Conservation (phyloP, 2,888 invertebrate genomes). For the Metalampra italica region DNA sequence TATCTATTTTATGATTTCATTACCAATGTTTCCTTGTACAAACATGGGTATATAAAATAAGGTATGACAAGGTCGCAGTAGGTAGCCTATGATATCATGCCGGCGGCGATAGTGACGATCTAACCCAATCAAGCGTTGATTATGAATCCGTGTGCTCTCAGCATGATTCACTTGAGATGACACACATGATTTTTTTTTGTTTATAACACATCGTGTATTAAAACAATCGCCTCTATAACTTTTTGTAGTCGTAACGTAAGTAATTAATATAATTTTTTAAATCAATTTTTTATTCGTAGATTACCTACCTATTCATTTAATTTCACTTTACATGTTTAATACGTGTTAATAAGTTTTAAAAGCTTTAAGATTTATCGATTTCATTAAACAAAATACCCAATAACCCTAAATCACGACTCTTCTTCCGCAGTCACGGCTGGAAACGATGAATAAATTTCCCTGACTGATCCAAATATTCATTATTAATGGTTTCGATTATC, state of each 20-base stretch:
- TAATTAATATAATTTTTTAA: too few species aligned
- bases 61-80: constrained; percentile 52
- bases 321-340: neutral
- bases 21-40: neutral
- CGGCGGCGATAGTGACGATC: constrained; percentile 20
- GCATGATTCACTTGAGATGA: neutral
- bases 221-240: too few species aligned
- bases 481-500: constrained; percentile 24
- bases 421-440: constrained; percentile 8
- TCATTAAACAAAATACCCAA: too few species aligned
- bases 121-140: constrained; percentile 42
- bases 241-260: too few species aligned
- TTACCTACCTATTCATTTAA: too few species aligned
- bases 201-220: too few species aligned
- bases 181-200: too few species aligned
- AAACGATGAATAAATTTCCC: constrained; percentile 28
- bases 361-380: too few species aligned
- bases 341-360: too few species aligned
- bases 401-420: too few species aligned
- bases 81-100: constrained; percentile 46
- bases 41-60: constrained; percentile 27
- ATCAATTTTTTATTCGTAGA: too few species aligned
- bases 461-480: constrained; percentile 26
- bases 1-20: neutral
- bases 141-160: constrained; percentile 14